Evolutionary conservation across 30 jellyfish, hydroid and myxozoan species (phyloP).

Genomic region (Aurelia sp.): DNA sequence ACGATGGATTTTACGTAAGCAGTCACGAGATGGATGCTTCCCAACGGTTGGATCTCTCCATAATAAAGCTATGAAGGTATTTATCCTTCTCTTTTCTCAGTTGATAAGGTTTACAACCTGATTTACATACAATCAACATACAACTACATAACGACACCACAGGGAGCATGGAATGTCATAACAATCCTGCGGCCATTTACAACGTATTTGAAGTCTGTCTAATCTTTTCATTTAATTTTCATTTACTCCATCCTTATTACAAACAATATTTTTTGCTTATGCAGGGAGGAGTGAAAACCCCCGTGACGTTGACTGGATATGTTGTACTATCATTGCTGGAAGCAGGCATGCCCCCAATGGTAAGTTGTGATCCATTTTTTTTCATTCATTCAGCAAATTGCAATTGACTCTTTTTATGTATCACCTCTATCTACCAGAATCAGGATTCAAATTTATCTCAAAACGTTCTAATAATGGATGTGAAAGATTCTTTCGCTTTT

Average conservation of each 20-base stretch:
- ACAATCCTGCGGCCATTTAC: not conserved
- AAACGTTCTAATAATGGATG: too few relatives aligned
- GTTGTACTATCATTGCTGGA: constrained; percentile 82
- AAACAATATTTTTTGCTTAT: not conserved
- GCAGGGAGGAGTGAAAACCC: constrained; percentile 92
- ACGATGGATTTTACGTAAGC: constrained; percentile 63
- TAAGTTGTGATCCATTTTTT: not conserved
- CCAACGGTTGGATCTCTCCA: constrained; percentile 84
- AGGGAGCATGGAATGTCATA: too few relatives aligned
- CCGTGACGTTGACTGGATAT: constrained; percentile 87
- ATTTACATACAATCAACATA: not conserved
- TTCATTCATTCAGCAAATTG: not conserved
- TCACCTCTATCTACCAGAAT: not conserved
- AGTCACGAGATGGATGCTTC: constrained; percentile 79
- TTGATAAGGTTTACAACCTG: not conserved
- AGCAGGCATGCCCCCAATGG: constrained; percentile 63
- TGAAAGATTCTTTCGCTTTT: too few relatives aligned
- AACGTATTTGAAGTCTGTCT: not conserved
- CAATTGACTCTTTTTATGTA: not conserved
- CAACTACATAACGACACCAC: too few relatives aligned
- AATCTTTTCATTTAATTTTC: not conserved
- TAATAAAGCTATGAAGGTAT: constrained; percentile 78
- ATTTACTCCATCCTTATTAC: not conserved
- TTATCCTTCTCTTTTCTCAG: not conserved
- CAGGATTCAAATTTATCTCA: not conserved